A percentile compares a stretch with the other conserved stretches of the same genome.
Conservation (phyloP, 2,113 vertebrate species). For the Hyaena hyaena region DNA sequence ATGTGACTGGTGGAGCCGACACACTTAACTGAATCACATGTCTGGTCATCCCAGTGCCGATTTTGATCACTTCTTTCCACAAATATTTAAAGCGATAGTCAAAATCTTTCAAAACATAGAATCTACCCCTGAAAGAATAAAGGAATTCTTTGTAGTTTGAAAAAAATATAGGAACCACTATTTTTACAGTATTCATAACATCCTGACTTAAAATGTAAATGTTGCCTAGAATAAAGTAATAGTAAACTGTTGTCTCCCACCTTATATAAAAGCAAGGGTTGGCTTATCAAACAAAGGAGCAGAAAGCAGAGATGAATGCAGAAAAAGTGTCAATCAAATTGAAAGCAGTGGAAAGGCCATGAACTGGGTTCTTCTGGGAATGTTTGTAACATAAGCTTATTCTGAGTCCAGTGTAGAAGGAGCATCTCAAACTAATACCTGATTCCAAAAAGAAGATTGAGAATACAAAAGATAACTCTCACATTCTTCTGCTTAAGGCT, state of each 20-base stretch:
- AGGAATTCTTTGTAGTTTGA: not conserved
- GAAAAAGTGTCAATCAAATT: not conserved
- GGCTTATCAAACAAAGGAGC: not conserved
- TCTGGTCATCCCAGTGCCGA: not conserved
- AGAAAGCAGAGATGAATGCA: not conserved
- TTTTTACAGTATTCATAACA: not conserved
- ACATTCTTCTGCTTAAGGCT: not conserved
- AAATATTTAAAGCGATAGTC: not conserved
- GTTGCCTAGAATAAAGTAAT: not conserved
- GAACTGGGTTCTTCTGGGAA: not conserved
- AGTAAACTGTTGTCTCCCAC: not conserved
- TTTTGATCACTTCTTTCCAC: not conserved
- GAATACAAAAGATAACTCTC: not conserved
- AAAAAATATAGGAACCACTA: not conserved
- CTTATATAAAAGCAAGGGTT: not conserved
- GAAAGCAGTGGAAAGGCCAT: not conserved
- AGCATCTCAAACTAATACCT: slow-evolving; percentile 18
- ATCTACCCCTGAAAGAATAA: not conserved
- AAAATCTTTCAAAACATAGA: not conserved
- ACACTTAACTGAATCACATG: not conserved
- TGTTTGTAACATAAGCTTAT: not conserved
- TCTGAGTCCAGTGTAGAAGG: not conserved
- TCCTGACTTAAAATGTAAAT: not conserved
- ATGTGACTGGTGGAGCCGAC: not conserved
- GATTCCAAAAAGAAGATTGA: not conserved